phyloP scores from a whole-genome alignment of 2,888 invertebrate species.

The Tanypteryx hageni region DNA sequence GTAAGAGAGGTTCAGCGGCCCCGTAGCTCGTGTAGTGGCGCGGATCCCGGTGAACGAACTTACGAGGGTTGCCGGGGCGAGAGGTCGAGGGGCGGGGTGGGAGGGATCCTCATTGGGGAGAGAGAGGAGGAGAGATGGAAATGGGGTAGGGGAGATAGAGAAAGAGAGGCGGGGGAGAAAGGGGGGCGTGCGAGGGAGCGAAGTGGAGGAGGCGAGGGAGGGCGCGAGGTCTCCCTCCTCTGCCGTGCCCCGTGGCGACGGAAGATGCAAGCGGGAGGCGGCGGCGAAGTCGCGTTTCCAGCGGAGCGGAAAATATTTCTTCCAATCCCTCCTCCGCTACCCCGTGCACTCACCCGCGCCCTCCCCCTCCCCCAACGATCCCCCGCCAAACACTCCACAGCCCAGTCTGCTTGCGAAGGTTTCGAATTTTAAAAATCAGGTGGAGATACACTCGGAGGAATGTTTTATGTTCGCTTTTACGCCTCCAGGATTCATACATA shows the following conservation, averaged over 20 bases:
- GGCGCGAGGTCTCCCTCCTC: neutral
- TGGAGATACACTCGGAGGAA: neutral
- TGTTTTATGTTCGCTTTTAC: conserved; percentile 1
- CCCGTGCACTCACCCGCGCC: neutral
- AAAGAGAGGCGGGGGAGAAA: neutral
- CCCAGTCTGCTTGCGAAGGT: neutral
- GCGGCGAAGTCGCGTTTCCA: neutral
- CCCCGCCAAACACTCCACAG: no score
- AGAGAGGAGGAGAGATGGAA: neutral
- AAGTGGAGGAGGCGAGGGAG: no score
- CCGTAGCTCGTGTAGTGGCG: neutral
- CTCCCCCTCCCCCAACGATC: neutral
- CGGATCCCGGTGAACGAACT: neutral
- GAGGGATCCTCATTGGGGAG: neutral
- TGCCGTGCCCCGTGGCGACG: neutral
- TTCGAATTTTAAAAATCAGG: neutral
- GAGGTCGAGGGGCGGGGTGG: neutral
- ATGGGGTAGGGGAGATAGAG: neutral
- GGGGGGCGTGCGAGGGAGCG: neutral
- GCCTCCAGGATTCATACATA: neutral
- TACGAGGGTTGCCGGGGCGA: neutral
- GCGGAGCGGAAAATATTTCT: conserved; percentile 13
- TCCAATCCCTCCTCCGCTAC: neutral
- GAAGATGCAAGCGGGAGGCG: conserved; percentile 24
- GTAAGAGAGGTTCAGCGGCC: conserved; percentile 12